A percentile compares a stretch with the other conserved stretches of the same genome.
Conservation (phyloP, 2,113 vertebrate species). For the human (Homo sapiens) region GRCh38 chr20:1010501-1011000, state of each 20-base stretch:
- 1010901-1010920: neutral
- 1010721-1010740: neutral
- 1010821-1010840: neutral
- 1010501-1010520: neutral
- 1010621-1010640: constrained; percentile 28
- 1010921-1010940: neutral
- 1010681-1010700: neutral
- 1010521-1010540: neutral
- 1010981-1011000: neutral
- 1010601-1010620: neutral
- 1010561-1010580: neutral
- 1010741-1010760: neutral
- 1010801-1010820: neutral
- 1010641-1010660: neutral
- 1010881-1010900: neutral
- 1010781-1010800: neutral
- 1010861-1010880: neutral
- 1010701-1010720: neutral
- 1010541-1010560: neutral
- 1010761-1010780: neutral
- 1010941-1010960: neutral
- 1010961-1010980: neutral
- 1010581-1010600: neutral
- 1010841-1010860: neutral
- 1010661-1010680: neutral